These are phyloP conservation scores for Tenthredo mesomela DNA, from an alignment of 2,888 invertebrate species.

Conservation along the genomic window DNA sequence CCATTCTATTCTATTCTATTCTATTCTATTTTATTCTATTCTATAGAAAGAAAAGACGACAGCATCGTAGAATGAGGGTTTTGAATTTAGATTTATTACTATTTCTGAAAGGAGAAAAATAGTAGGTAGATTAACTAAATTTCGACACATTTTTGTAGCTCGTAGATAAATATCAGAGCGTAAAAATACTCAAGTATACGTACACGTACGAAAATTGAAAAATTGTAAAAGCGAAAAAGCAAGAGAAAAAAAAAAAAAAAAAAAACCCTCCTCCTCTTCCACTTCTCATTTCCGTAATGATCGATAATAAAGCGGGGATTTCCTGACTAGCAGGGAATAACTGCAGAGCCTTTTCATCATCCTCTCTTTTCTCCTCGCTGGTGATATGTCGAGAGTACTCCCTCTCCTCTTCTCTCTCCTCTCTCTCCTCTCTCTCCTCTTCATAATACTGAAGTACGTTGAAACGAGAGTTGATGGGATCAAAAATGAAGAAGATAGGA, in stretches of 20 bases:
- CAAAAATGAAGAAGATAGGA: slow-evolving; percentile 15
- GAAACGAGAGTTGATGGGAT: slow-evolving; percentile 7
- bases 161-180: background rate
- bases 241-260: background rate
- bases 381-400: slow-evolving; percentile 12
- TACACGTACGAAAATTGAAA: background rate
- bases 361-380: background rate
- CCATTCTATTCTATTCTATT: no score
- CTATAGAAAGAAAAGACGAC: background rate
- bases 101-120: background rate
- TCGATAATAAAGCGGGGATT: slow-evolving; percentile 14
- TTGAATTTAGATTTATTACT: background rate
- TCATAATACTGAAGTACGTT: slow-evolving; percentile 1
- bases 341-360: slow-evolving; percentile 18
- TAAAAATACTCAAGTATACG: background rate
- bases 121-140: background rate
- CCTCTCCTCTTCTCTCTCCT: background rate
- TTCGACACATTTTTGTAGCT: background rate
- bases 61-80: background rate
- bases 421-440: background rate
- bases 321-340: slow-evolving; percentile 18
- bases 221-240: background rate
- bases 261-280: background rate
- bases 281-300: slow-evolving; percentile 14
- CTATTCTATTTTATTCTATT: background rate